A percentile compares a stretch with the other conserved stretches of the same genome.
Evolutionary conservation across 2,797 vertebrate genomes (phyloP).

Genomic region (Rallus crepitans): DNA sequence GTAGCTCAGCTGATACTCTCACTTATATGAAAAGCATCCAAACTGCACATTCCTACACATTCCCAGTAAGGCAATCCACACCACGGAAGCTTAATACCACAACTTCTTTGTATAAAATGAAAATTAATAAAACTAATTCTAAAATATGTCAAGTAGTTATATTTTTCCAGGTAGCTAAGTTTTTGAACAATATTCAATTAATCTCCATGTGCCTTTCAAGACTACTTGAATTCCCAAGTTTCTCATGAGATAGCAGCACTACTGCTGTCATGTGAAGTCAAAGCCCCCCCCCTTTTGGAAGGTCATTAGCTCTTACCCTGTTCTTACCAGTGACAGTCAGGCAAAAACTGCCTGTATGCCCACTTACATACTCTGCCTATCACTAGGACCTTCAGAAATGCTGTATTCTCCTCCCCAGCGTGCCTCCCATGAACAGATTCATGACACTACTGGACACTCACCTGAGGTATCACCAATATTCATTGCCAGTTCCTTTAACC

Average conservation of each 20-base stretch:
- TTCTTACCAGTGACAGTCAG: neutral
- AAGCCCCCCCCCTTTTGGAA: neutral
- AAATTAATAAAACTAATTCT: neutral
- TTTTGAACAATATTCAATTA: neutral
- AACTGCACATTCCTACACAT: neutral
- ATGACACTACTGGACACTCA: neutral
- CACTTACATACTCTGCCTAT: neutral
- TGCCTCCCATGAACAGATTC: fast-evolving
- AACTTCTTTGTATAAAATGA: neutral
- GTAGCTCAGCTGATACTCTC: neutral
- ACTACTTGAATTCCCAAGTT: neutral
- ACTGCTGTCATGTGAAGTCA: neutral
- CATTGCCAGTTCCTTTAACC: neutral
- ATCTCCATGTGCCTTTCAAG: neutral
- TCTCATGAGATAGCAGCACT: neutral
- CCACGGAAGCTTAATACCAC: neutral
- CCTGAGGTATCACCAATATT: neutral
- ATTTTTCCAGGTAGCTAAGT: neutral
- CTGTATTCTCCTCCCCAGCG: neutral
- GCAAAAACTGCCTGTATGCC: neutral
- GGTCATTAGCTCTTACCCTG: neutral
- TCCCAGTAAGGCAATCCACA: neutral
- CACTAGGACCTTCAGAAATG: neutral
- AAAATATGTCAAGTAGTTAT: neutral
- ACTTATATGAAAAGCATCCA: neutral